Evolutionary conservation across 2,113 vertebrate species (phyloP).

Genomic region (Forbesichthys agassizii): DNA sequence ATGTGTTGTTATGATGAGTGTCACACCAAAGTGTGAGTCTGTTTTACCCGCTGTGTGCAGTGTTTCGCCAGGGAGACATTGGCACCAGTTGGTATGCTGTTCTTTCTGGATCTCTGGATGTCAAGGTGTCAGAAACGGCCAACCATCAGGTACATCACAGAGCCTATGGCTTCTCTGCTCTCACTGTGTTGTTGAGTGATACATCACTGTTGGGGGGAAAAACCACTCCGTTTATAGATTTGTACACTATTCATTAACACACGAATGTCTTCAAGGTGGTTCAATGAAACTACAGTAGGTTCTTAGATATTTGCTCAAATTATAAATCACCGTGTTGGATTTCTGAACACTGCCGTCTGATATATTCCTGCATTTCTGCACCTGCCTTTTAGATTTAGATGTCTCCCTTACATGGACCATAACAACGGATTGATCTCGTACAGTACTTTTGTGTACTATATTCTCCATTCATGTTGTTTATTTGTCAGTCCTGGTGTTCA

Average conservation of each 20-base stretch:
- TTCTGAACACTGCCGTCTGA: too few relatives aligned
- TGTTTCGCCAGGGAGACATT: constrained; percentile 97
- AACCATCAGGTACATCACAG: constrained; percentile 87
- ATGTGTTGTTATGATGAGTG: constrained; percentile 4
- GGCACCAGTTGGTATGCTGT: constrained; percentile 98
- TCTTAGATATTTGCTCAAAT: too few relatives aligned
- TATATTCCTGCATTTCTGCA: too few relatives aligned
- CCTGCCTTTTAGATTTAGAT: too few relatives aligned
- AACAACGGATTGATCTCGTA: neutral
- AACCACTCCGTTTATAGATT: too few relatives aligned
- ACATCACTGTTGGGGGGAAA: too few relatives aligned
- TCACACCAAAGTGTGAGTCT: neutral
- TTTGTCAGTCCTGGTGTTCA: neutral
- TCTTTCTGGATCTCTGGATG: constrained; percentile 94
- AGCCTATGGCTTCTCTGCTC: neutral
- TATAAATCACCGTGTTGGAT: too few relatives aligned
- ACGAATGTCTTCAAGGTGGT: too few relatives aligned
- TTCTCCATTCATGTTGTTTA: neutral
- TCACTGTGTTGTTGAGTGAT: too few relatives aligned
- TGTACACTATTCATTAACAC: too few relatives aligned
- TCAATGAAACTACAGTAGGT: too few relatives aligned
- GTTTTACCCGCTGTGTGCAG: constrained; percentile 66
- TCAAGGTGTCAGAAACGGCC: constrained; percentile 97
- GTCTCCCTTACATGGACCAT: too few relatives aligned
- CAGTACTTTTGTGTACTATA: neutral